These are phyloP conservation scores for Holacanthus passer DNA, from an alignment of 2,113 vertebrate genomes.

Conservation along the genomic window DNA sequence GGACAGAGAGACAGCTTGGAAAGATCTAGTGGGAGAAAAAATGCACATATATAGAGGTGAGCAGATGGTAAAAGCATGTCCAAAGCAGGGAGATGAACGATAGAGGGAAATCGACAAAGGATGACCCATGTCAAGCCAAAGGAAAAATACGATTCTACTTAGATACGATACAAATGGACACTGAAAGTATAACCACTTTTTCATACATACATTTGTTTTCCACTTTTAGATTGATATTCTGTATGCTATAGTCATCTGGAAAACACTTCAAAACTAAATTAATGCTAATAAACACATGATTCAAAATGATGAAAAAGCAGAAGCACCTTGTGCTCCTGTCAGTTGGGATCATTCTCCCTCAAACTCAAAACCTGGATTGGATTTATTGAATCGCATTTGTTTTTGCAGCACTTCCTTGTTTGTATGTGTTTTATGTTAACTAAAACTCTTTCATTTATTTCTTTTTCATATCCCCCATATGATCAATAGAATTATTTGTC, in stretches of 20 bases:
- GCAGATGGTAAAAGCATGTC: constrained; percentile 1
- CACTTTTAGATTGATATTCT: not conserved
- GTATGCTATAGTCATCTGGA: no score
- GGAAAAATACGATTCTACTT: not conserved
- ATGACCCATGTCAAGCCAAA: not conserved
- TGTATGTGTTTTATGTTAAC: not conserved
- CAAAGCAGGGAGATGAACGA: not conserved
- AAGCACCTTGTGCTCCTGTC: no score
- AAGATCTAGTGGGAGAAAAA: not conserved
- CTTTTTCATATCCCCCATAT: not conserved
- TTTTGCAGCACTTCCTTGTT: not conserved
- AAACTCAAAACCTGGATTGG: no score
- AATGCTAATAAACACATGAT: no score
- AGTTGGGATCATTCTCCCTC: no score
- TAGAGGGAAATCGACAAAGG: not conserved
- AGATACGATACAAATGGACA: not conserved
- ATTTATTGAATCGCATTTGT: no score
- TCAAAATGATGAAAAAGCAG: not conserved
- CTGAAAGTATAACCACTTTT: not conserved
- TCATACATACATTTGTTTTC: not conserved
- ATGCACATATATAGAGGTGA: not conserved
- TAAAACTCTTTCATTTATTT: not conserved
- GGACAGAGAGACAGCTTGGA: not conserved
- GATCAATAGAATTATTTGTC: not conserved
- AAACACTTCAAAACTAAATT: not conserved